Evolutionary conservation across 37 sponge, comb jelly and placozoan species (phyloP).

Genomic region (Hexactinellida sp.): DNA sequence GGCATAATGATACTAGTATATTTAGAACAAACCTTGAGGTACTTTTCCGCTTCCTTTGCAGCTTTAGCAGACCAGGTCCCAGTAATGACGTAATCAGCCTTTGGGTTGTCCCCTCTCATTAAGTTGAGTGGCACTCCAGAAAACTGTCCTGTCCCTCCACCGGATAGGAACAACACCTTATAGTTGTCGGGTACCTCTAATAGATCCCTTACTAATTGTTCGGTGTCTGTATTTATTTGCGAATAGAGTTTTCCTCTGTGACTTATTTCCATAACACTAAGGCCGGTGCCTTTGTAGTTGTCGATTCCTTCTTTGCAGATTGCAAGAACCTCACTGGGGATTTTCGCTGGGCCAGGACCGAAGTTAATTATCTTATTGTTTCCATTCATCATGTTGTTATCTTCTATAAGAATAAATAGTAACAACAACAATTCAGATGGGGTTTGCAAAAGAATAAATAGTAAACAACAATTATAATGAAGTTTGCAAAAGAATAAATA

Average conservation of each 20-base stretch:
- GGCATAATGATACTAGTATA: too few relatives aligned
- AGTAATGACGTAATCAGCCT: slow-evolving; percentile 82
- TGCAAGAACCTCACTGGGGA: slow-evolving; percentile 55
- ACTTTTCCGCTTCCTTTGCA: slow-evolving; percentile 88
- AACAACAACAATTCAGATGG: too few relatives aligned
- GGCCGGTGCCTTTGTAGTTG: slow-evolving; percentile 35
- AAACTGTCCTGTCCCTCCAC: slow-evolving; percentile 90
- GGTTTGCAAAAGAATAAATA: too few relatives aligned
- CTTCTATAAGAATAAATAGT: too few relatives aligned
- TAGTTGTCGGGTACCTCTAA: slow-evolving; percentile 69
- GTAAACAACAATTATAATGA: too few relatives aligned
- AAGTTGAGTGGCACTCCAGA: slow-evolving; percentile 88
- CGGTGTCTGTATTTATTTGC: slow-evolving; percentile 49
- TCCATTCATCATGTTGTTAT: too few relatives aligned
- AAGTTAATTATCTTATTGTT: slow-evolving; percentile 46
- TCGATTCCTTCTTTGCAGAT: background rate
- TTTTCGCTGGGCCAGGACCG: slow-evolving; percentile 78
- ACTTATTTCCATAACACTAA: slow-evolving; percentile 67
- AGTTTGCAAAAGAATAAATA: too few relatives aligned
- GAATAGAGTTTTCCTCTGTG: slow-evolving; percentile 65
- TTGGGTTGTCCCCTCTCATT: slow-evolving; percentile 37
- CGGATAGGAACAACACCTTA: slow-evolving; percentile 70
- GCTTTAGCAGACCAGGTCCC: slow-evolving; percentile 87
- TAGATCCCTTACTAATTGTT: slow-evolving; percentile 13
- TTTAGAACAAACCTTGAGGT: slow-evolving; percentile 65